Evolutionary conservation across 2,113 vertebrate genomes (phyloP), one percentile per base, ranked within the genome.

Genomic region (Rhombomys opimus): DNA sequence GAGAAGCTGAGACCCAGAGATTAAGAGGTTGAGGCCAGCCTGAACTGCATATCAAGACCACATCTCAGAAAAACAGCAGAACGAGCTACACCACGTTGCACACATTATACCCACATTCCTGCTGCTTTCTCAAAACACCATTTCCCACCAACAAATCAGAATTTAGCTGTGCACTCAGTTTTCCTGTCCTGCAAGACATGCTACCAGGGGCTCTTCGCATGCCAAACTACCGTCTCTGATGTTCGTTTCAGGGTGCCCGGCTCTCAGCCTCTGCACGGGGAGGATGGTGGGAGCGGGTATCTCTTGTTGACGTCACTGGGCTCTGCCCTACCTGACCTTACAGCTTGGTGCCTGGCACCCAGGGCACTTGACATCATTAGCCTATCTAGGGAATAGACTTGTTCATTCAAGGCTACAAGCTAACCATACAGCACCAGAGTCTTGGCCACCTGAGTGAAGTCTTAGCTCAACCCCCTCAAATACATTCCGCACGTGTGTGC

Each of bases 91-190:
- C 81, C 75, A 92, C 38, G 82, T 89, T 93, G 7, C 1, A 18
- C 32, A 4, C 70, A 50, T 87, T 72, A 93, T 23, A 4, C n/a
- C 59, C 68, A 12, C 75, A 82, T 84, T 54, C 23, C 30, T 68
- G 5, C 18, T 27, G 41, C 68, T 76, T 65, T 73, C 72, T 87
- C 81, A 57, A 61, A 93, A 96, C 57, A 86, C 0, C 23, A 46
- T 78, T 84, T 93, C 80, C 76, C 41, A 54, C 54, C 82, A 84
- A 76, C 70, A 81, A 93, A 90, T 82, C 87, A 94, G 20, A 22
- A 88, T 59, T 87, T 87, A 84, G 67, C 7, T 81, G 84, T 2
- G 4, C 54, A 27, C 35, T 57, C 18, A 50, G n/a, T 73, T 92
- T 92, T 87, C 10, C 7, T 32, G 63, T 87, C 78, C 59, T 15